phyloP scores from a whole-genome alignment of 2,797 vertebrate species.

The Tinamus major region DNA sequence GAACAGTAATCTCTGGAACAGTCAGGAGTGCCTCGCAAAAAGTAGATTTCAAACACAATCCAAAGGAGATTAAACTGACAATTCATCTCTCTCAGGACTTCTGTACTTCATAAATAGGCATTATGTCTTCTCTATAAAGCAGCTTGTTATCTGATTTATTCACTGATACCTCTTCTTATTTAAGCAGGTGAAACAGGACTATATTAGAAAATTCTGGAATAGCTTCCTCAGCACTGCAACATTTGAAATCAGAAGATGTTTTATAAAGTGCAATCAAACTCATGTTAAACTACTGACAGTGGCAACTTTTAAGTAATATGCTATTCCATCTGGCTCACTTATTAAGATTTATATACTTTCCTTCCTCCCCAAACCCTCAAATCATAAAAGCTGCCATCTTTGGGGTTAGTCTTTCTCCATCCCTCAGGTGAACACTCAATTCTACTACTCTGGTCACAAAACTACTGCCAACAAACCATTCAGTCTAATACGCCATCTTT shows the following conservation, averaged over 20 bases:
- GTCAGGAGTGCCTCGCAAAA: conserved; percentile 16
- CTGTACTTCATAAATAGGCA: conserved; percentile 34
- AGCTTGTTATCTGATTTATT: conserved; percentile 59
- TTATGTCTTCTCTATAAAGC: conserved; percentile 30
- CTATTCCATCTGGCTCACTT: conserved; percentile 8
- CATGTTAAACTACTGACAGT: not conserved
- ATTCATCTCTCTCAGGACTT: conserved; percentile 30
- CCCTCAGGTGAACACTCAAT: not conserved
- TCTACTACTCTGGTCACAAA: not conserved
- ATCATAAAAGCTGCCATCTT: not conserved
- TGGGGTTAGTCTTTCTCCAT: not conserved
- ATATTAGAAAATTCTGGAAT: conserved; percentile 23
- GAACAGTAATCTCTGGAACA: conserved; percentile 18
- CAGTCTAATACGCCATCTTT: not conserved
- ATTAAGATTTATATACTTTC: conserved; percentile 40
- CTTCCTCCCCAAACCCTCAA: not conserved
- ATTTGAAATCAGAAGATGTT: conserved; percentile 28
- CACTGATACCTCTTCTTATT: conserved; percentile 28
- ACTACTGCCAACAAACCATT: not conserved
- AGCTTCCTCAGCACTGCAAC: not conserved
- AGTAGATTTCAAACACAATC: conserved; percentile 46
- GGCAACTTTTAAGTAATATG: conserved; percentile 35
- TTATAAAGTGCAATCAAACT: conserved; percentile 38
- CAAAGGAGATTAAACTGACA: conserved; percentile 56
- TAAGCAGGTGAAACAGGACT: conserved; percentile 37